Base-by-base conservation (phyloP, 2,888 invertebrate species). In the Phlogophora meticulosa region DNA sequence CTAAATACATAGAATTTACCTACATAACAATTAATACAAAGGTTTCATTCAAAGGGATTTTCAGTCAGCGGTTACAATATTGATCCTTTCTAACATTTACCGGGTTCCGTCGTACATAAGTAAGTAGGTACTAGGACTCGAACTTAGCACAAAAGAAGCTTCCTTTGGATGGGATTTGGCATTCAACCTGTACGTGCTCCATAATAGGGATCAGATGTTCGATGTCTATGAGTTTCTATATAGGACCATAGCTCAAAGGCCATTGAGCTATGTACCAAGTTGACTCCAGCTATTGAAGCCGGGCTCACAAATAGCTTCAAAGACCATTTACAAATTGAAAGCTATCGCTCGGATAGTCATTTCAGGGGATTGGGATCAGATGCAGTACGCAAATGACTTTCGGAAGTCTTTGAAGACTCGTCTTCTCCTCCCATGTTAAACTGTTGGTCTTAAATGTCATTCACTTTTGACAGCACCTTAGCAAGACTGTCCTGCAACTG, bases 11-110 rank as follows among this genome's bases (percentile, higher is more conserved):
- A 13, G 15, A 42, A 22, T 43, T 7, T 43, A 42, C 4, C 42
- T 43, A 7, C 34, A 42, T 4, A 52, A 9, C 11, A 11, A 38
- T 28, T 28, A 36, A 20, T 10, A 10, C 7, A n/a, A 45, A 67
- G 36, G 20, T 28, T 40, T 42, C 10, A 4, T 10, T 55, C 68
- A 55, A 55, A 67, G 28, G 20, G n/a, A 67, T 36, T 49, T 42
- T 36, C 13, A 53, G n/a, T 28, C 28, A 11, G 42, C 7, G 20
- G 67, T 55, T 43, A 36, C 42, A 36, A 53, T 43, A 53, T 65
- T 20, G 67, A 17, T 45, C 36, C 15, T 38, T 20, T 20, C 55
- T 20, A 15, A 17, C 11, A 20, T 28, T 38, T 7, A 10, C n/a
- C 7, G 4, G 17, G 22, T 10, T 62, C 36, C 17, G 5, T 28